A percentile compares a stretch with the other conserved stretches of the same genome.
phyloP scores from a whole-genome alignment of 1,140 invertebrate genomes.

The Triops cancriformis region DNA sequence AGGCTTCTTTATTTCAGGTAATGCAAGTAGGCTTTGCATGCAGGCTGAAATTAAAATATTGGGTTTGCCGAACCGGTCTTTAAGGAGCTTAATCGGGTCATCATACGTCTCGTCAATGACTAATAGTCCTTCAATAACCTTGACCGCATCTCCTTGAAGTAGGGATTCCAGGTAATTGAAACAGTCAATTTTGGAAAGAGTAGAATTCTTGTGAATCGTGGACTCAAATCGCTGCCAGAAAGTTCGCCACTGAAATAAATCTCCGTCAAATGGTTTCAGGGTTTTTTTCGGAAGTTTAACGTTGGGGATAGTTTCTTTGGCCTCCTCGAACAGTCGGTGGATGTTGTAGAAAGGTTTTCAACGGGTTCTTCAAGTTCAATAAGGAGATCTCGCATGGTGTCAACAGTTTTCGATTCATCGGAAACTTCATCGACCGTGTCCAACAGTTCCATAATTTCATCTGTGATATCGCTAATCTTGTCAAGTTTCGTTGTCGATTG shows the following conservation, averaged over 20 bases:
- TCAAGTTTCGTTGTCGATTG: not conserved
- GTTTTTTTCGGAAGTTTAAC: not conserved
- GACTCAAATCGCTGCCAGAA: not conserved
- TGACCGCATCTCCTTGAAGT: not conserved
- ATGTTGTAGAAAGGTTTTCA: not conserved
- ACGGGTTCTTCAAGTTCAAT: not conserved
- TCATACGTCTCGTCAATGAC: not conserved
- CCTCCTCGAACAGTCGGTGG: not conserved
- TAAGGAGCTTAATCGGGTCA: not conserved
- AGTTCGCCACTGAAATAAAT: not conserved
- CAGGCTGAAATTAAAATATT: not conserved
- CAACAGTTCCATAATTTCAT: not conserved
- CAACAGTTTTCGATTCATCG: not conserved
- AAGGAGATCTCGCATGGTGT: not conserved
- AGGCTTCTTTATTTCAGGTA: too few species aligned
- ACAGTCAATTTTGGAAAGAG: not conserved
- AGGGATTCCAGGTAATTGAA: not conserved
- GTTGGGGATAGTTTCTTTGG: not conserved
- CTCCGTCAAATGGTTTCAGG: constrained; percentile 1
- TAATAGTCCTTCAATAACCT: not conserved
- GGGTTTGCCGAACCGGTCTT: not conserved
- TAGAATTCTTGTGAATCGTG: not conserved
- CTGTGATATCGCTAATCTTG: not conserved
- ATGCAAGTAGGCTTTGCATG: too few species aligned
- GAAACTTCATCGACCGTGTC: not conserved